Evolutionary conservation across 2,888 invertebrate genomes (phyloP), one percentile per base, ranked within the genome.

Genomic region (Holacanthella duospinosa): DNA sequence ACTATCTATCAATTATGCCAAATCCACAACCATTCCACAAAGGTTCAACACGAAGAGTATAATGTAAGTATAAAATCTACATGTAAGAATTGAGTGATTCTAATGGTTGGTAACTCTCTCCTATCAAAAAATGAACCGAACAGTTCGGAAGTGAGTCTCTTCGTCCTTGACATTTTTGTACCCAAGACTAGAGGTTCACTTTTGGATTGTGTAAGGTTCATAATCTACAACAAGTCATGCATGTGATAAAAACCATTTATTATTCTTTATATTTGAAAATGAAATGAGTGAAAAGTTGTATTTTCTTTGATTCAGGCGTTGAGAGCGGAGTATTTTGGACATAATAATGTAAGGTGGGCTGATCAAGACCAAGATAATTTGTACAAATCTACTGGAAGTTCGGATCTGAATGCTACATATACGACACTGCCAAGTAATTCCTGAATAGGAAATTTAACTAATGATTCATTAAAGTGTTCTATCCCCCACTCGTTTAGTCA

Each of bases 111-210:
- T n/a, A n/a, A n/a, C n/a, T n/a, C n/a, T n/a, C n/a, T n/a, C n/a
- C n/a, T 36, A 36, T 9, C 6, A 16, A 16, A 36, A 36, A 9
- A 9, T 16, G 36, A 16, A 16, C 16, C 9, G 36, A 9, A 36
- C 36, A 36, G 43, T 64, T 26, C 60, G 60, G 43, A 67, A 28
- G 68, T 66, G 66, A 3, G 2, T 62, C 55, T 63, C 63, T 66
- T 55, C 65, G 61, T 36, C 25, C 43, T 54, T 68, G 63, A 4
- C 12, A 60, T 55, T 62, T 63, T 63, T 21, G 4, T 6, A 55
- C 44, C 64, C 70, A 68, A 68, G 71, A 71, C 71, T 71, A 71
- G 71, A 71, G 67, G 64, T 67, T 69, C 68, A 71, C 71, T 69
- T 66, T 71, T 71, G 64, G 64, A 69, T n/a, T 64, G 65, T 55